A percentile compares a stretch with the other conserved stretches of the same genome.
Conservation (phyloP, 1,140 invertebrate genomes). For the Holcopasites calliopsidis region DNA sequence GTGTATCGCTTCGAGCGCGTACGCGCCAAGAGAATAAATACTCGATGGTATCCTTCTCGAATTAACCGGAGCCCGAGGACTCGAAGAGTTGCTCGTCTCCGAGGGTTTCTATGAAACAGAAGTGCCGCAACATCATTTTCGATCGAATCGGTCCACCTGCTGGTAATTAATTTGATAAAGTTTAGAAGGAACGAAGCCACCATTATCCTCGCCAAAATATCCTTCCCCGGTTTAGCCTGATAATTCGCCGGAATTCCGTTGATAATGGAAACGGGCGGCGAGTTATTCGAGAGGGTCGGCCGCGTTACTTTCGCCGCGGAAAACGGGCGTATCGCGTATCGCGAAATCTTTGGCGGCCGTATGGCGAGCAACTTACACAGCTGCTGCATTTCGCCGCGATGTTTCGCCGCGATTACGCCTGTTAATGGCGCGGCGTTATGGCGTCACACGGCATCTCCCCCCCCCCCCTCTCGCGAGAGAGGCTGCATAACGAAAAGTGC, state of each 20-base stretch:
- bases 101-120: too few relatives aligned
- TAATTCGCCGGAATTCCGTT: not conserved
- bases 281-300: not conserved
- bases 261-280: not conserved
- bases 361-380: not conserved
- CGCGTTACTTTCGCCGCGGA: slow-evolving; percentile 6
- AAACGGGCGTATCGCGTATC: not conserved
- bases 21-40: slow-evolving; percentile 11
- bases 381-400: slow-evolving; percentile 38
- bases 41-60: not conserved
- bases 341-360: slow-evolving; percentile 15
- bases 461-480: not conserved
- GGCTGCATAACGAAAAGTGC: slow-evolving; percentile 60
- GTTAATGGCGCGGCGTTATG: slow-evolving; percentile 66
- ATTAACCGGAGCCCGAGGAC: not conserved
- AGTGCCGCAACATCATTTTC: too few relatives aligned
- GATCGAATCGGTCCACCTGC: too few relatives aligned
- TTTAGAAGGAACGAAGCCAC: too few relatives aligned
- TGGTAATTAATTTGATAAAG: too few relatives aligned
- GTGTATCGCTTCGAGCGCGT: not conserved
- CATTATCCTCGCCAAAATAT: too few relatives aligned
- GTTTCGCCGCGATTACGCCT: slow-evolving; percentile 68
- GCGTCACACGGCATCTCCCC: slow-evolving; percentile 23
- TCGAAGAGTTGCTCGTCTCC: too few relatives aligned
- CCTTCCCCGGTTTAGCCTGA: too few relatives aligned